A percentile compares a stretch with the other conserved stretches of the same genome.
phyloP scores from a whole-genome alignment of 2,113 vertebrate species.

The Microtus oregoni region DNA sequence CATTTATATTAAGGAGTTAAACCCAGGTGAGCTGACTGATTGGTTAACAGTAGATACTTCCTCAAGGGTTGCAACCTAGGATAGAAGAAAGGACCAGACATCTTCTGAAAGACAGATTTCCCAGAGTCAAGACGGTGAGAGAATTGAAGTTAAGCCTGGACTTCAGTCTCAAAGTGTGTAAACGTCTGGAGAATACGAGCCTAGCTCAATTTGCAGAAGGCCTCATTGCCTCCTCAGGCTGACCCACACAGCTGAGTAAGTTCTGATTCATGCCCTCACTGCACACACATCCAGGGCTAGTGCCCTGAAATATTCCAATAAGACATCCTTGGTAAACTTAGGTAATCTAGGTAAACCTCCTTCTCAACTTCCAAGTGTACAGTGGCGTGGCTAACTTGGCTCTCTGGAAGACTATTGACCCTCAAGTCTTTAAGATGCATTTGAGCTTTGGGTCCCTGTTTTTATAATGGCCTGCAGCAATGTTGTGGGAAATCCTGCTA shows the following conservation, averaged over 20 bases:
- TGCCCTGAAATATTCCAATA: not conserved
- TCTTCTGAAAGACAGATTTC: not conserved
- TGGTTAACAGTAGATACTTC: not conserved
- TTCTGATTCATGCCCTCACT: not conserved
- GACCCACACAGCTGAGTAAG: not conserved
- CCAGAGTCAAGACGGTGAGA: not conserved
- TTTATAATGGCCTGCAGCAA: not conserved
- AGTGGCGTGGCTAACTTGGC: not conserved
- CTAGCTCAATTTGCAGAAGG: rapidly evolving
- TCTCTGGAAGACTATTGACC: not conserved
- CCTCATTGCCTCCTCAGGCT: not conserved
- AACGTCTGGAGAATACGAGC: not conserved
- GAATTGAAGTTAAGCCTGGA: not conserved
- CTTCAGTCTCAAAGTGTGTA: not conserved
- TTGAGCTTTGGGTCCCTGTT: not conserved
- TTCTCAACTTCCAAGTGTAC: not conserved
- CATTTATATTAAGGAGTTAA: not conserved
- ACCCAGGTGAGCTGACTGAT: not conserved
- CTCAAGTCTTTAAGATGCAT: not conserved
- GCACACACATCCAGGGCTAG: not conserved
- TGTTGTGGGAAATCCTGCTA: not conserved
- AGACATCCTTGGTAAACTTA: not conserved
- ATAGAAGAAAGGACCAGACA: not conserved
- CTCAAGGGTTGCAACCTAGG: not conserved
- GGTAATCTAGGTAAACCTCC: not conserved